A percentile compares a stretch with the other conserved stretches of the same genome.
Conservation (phyloP, 2,797 vertebrate genomes). For the Sebastes cheni region DNA sequence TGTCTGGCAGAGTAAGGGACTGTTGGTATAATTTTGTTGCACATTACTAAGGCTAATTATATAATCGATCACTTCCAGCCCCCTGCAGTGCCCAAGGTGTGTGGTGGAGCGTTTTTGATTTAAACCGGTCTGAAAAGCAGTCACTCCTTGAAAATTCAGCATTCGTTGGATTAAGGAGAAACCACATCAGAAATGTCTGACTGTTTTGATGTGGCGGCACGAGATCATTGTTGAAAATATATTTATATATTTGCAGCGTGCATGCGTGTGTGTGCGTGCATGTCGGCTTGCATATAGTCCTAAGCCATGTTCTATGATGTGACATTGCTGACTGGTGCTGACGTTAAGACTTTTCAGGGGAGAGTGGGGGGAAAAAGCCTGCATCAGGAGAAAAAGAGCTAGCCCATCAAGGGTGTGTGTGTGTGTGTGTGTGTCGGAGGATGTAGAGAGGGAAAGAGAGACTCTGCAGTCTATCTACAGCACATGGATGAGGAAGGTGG, state of each 20-base stretch:
- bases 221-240: constrained; percentile 61
- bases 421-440: not conserved
- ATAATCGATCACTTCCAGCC: constrained; percentile 71
- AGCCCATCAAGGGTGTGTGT: constrained; percentile 63
- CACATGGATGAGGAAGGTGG: constrained; percentile 46
- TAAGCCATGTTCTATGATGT: constrained; percentile 79
- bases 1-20: constrained; percentile 68
- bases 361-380: constrained; percentile 60
- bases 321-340: constrained; percentile 84
- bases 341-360: constrained; percentile 76
- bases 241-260: constrained; percentile 48
- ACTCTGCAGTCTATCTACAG: constrained; percentile 57
- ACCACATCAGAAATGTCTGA: not conserved
- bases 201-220: constrained; percentile 44
- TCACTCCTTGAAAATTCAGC: not conserved
- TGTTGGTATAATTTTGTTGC: constrained; percentile 77
- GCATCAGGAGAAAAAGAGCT: constrained; percentile 80
- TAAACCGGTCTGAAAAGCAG: constrained; percentile 25
- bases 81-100: constrained; percentile 49
- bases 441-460: constrained; percentile 35
- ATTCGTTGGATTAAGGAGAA: constrained; percentile 32
- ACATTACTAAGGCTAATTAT: constrained; percentile 77
- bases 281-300: constrained; percentile 71
- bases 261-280: not conserved
- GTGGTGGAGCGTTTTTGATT: constrained; percentile 34